These are phyloP conservation scores for Mionectes olivaceus DNA, from an alignment of 2,797 vertebrate genomes.

Conservation along the genomic window DNA sequence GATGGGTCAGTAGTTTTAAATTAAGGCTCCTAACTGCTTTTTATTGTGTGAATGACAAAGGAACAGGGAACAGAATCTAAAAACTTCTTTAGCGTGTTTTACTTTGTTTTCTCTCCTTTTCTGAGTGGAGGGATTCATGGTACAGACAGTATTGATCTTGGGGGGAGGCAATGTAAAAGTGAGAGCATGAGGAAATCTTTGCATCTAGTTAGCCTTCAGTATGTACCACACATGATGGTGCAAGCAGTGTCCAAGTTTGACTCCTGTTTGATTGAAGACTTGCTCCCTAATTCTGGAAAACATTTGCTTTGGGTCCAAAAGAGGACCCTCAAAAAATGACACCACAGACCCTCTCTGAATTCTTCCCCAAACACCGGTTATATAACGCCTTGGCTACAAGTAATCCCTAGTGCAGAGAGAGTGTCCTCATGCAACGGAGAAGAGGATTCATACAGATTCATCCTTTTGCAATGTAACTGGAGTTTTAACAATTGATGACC, in stretches of 20 bases:
- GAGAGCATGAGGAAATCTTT: neutral
- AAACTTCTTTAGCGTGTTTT: neutral
- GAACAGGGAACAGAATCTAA: constrained; percentile 19
- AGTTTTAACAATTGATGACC: rapidly evolving
- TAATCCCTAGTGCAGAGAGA: rapidly evolving
- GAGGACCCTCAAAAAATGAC: neutral
- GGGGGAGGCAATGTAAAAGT: neutral
- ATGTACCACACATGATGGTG: neutral
- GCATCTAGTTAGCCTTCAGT: neutral
- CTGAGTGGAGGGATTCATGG: neutral
- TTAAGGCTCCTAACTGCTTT: constrained; percentile 24
- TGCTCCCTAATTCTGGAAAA: neutral
- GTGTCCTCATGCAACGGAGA: rapidly evolving
- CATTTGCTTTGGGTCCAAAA: neutral
- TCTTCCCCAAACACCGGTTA: rapidly evolving
- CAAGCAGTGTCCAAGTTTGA: too few relatives aligned
- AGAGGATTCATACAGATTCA: neutral
- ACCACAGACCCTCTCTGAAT: neutral
- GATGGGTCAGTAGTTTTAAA: constrained; percentile 51
- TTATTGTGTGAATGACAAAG: constrained; percentile 44
- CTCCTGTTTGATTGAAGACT: neutral
- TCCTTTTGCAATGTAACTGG: neutral
- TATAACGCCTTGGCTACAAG: neutral
- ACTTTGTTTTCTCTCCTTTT: neutral
- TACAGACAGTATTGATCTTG: neutral